phyloP scores from a whole-genome alignment of 2,797 vertebrate genomes.

The Chrysocyon brachyurus region DNA sequence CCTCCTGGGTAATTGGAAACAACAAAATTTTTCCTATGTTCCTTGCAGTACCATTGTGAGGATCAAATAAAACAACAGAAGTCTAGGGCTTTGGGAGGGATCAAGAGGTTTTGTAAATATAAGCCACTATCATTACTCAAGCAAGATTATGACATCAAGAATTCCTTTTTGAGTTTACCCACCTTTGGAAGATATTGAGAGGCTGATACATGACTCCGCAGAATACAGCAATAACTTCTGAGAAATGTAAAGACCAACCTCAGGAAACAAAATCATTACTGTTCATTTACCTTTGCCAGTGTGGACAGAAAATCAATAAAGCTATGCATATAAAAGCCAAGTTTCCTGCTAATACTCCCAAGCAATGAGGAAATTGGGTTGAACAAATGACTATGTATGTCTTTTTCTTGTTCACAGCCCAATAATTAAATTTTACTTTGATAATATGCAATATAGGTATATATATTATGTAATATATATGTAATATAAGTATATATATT shows the following conservation, averaged over 20 bases:
- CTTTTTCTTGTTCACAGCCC: constrained; percentile 30
- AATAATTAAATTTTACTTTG: constrained; percentile 38
- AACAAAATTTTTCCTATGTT: neutral
- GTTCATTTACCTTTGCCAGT: neutral
- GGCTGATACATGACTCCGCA: neutral
- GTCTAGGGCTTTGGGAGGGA: neutral
- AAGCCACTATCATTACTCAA: neutral
- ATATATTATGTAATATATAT: too few relatives aligned
- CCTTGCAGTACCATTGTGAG: neutral
- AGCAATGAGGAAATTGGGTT: neutral
- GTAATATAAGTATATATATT: too few relatives aligned
- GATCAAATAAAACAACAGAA: neutral
- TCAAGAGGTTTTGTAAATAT: neutral
- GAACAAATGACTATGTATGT: constrained; percentile 51
- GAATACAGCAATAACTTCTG: neutral
- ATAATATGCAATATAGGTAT: neutral
- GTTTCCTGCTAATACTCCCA: neutral
- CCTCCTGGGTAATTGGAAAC: neutral
- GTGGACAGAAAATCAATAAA: constrained; percentile 53
- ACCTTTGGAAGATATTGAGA: neutral
- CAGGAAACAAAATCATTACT: constrained; percentile 47
- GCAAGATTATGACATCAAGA: neutral
- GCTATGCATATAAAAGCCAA: constrained; percentile 35
- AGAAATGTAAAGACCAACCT: neutral
- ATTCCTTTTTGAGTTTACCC: neutral